These are phyloP conservation scores for Chaetorhynchus papuensis DNA, from an alignment of 2,113 vertebrate species.

Conservation along the genomic window DNA sequence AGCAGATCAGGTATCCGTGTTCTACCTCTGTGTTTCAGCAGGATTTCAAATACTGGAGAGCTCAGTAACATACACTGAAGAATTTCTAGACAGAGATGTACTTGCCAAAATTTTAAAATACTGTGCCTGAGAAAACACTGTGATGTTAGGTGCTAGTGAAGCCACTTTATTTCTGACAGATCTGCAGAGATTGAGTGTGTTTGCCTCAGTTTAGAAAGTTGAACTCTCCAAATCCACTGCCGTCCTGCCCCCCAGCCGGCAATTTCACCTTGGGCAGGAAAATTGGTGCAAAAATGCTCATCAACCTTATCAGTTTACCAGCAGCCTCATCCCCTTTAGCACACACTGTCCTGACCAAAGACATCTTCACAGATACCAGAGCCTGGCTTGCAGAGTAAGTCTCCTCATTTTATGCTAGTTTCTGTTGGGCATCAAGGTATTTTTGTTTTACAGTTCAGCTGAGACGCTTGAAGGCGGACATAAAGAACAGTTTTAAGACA, in stretches of 20 bases:
- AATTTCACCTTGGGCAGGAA: not conserved
- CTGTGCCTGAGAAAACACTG: not conserved
- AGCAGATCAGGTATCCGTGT: fast-evolving
- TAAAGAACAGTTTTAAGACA: slow-evolving; percentile 4
- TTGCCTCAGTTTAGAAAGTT: not conserved
- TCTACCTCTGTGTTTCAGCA: not conserved
- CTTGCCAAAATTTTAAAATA: not conserved
- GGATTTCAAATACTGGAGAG: not conserved
- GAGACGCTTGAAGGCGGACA: not conserved
- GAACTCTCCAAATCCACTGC: no score
- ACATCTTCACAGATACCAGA: not conserved
- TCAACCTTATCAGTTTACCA: not conserved
- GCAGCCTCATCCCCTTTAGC: not conserved
- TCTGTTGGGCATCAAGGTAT: not conserved
- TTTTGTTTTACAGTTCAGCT: not conserved
- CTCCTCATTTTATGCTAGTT: not conserved
- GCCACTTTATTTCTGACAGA: not conserved
- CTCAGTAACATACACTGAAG: not conserved
- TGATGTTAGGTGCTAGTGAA: not conserved
- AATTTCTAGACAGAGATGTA: not conserved
- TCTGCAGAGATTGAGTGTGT: not conserved
- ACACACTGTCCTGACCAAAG: not conserved
- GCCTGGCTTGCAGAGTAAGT: not conserved
- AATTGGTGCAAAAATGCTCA: not conserved
- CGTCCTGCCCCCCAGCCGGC: fast-evolving